phyloP scores from a whole-genome alignment of 2,113 vertebrate species.

The Aptenodytes forsteri region DNA sequence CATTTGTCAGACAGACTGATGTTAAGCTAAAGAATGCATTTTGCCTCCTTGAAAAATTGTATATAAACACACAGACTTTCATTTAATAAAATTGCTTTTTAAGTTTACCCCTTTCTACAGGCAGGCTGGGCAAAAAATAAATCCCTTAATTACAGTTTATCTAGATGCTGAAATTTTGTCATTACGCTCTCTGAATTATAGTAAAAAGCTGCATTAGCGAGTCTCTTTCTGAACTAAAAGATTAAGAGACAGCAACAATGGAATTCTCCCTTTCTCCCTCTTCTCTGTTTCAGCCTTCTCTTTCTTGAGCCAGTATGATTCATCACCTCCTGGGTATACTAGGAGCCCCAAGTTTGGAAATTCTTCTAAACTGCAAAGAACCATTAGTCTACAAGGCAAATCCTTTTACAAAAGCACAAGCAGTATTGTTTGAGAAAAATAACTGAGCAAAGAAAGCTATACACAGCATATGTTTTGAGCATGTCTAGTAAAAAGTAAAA shows the following conservation, averaged over 20 bases:
- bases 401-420: not conserved
- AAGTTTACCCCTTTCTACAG: not conserved
- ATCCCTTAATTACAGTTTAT: not conserved
- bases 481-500: conserved; percentile 28
- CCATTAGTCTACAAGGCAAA: conserved; percentile 29
- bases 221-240: not conserved
- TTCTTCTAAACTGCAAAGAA: conserved; percentile 27
- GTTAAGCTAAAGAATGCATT: not conserved
- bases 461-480: not conserved
- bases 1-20: not conserved
- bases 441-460: not conserved
- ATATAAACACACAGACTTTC: not conserved
- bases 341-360: conserved; percentile 62
- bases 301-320: conserved; percentile 41
- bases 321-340: conserved; percentile 32
- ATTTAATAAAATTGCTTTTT: not conserved
- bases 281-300: not conserved
- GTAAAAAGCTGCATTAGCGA: not conserved
- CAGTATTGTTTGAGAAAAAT: not conserved
- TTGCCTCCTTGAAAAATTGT: not conserved
- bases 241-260: not conserved
- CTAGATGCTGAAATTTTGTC: not conserved
- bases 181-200: not conserved
- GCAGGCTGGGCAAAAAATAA: not conserved
- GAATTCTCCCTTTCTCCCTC: not conserved